Percentiles rank a stretch among this genome's conserved stretches.
Evolutionary conservation across 2,113 vertebrate species (phyloP).

Genomic region (Acrocephalus kingi): DNA sequence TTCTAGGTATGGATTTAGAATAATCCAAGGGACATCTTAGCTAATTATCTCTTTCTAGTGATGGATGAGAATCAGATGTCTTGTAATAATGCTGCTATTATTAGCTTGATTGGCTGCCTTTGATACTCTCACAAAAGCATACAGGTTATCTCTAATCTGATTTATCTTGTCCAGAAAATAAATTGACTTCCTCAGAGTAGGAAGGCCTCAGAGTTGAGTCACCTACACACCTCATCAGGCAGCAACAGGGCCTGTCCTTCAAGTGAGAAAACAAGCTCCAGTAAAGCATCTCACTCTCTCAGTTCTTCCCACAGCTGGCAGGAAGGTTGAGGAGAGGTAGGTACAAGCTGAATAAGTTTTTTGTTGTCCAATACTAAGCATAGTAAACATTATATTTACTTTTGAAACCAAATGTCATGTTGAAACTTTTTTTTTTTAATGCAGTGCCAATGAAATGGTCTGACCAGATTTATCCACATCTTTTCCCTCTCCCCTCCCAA

Average conservation of each 20-base stretch:
- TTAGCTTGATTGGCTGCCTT: slow-evolving; percentile 33
- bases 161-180: slow-evolving; percentile 45
- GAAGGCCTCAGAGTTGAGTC: slow-evolving; percentile 19
- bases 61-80: slow-evolving; percentile 11
- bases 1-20: not conserved
- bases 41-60: slow-evolving; percentile 17
- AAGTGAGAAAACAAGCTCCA: not conserved
- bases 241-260: slow-evolving; percentile 7
- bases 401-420: not conserved
- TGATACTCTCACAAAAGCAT: slow-evolving; percentile 8
- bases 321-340: not conserved
- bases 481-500: not conserved
- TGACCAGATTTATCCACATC: not conserved
- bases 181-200: slow-evolving; percentile 15
- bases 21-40: not conserved
- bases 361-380: not conserved
- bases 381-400: not conserved
- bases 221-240: slow-evolving; percentile 46
- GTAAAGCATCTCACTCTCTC: not conserved
- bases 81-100: slow-evolving; percentile 28
- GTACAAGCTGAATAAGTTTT: not conserved
- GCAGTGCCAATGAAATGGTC: not conserved
- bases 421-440: not conserved
- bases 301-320: not conserved
- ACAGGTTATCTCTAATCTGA: slow-evolving; percentile 31